A percentile compares a stretch with the other conserved stretches of the same genome.
These are phyloP conservation scores for Protonemura montana DNA, from an alignment of 2,888 invertebrate genomes.

Conservation along the genomic window DNA sequence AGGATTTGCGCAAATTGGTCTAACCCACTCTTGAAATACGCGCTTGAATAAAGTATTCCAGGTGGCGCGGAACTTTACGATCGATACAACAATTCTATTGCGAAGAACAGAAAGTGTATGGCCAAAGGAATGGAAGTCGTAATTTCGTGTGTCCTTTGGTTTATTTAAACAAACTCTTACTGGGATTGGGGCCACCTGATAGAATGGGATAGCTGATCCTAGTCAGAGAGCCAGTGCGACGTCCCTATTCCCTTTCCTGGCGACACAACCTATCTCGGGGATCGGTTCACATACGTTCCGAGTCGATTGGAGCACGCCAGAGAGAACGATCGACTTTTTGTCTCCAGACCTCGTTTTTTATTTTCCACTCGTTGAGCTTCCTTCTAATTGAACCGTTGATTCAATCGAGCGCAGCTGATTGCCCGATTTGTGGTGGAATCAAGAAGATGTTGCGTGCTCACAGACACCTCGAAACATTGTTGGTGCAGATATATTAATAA, in stretches of 20 bases:
- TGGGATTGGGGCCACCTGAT: background rate
- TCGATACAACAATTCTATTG: background rate
- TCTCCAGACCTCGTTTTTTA: background rate
- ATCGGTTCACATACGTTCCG: background rate
- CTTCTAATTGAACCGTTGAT: background rate
- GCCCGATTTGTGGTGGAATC: background rate
- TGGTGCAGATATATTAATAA: background rate
- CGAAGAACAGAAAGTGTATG: background rate
- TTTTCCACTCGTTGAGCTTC: background rate
- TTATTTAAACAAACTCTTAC: background rate
- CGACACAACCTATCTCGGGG: background rate
- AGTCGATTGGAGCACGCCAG: background rate
- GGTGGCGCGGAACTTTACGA: background rate
- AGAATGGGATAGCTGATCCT: background rate
- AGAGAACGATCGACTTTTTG: background rate
- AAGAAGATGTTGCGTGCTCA: background rate
- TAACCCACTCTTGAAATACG: background rate
- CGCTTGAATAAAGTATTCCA: background rate
- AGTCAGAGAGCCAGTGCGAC: background rate
- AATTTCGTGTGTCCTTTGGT: background rate
- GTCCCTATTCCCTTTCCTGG: background rate
- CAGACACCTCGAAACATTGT: background rate
- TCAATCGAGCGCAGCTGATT: background rate
- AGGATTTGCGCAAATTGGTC: background rate
- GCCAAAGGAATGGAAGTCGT: background rate